Percentiles rank a stretch among this genome's conserved stretches.
Conservation (phyloP, 2,797 vertebrate species). For the Ispidina lecontei region DNA sequence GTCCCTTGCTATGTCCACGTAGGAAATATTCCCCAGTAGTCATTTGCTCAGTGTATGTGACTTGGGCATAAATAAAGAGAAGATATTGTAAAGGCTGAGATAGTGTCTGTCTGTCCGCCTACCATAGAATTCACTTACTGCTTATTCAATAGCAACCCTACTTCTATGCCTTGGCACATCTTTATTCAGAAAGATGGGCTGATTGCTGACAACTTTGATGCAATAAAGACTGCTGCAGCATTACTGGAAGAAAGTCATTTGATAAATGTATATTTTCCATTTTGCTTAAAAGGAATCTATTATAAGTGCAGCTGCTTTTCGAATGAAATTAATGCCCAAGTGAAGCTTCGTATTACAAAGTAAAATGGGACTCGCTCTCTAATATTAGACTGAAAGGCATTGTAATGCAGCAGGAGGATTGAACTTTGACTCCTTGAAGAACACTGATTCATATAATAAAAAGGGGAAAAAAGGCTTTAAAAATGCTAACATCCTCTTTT, state of each 20-base stretch:
- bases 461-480: conserved; percentile 69
- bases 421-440: conserved; percentile 79
- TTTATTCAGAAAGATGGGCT: conserved; percentile 67
- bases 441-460: conserved; percentile 79
- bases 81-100: not conserved
- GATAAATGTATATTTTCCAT: conserved; percentile 80
- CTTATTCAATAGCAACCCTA: conserved; percentile 51
- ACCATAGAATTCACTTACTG: conserved; percentile 36
- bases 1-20: not conserved
- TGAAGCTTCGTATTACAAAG: conserved; percentile 77
- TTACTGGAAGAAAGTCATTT: conserved; percentile 76
- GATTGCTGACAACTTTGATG: conserved; percentile 75
- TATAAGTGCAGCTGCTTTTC: conserved; percentile 78
- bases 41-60: not conserved
- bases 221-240: conserved; percentile 70
- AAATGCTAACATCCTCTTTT: conserved; percentile 75
- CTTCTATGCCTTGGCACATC: conserved; percentile 48
- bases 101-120: conserved; percentile 30
- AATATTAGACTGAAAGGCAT: conserved; percentile 77
- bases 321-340: conserved; percentile 77
- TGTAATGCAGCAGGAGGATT: conserved; percentile 78
- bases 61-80: conserved; percentile 28
- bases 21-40: not conserved
- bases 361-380: conserved; percentile 79
- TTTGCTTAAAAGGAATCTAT: conserved; percentile 80